These are phyloP conservation scores for Eilema griseolum DNA, from an alignment of 2,888 invertebrate species.

Conservation along the genomic window DNA sequence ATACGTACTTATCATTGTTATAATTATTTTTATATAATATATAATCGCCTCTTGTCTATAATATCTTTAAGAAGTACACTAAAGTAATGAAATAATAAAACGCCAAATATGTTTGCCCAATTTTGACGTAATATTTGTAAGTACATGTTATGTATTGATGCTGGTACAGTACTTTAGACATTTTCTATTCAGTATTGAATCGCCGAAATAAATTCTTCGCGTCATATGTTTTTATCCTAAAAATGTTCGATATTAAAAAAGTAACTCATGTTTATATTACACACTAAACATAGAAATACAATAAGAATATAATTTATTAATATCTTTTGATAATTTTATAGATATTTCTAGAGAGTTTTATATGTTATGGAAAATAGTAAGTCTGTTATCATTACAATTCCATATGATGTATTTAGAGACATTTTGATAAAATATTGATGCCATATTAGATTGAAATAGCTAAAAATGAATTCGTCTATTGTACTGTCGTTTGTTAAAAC, in stretches of 20 bases:
- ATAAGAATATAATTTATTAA: background rate
- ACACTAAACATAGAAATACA: background rate
- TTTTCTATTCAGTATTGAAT: conserved; percentile 7
- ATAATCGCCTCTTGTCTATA: background rate
- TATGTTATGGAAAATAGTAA: background rate
- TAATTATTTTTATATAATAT: background rate
- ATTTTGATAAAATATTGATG: conserved; percentile 26
- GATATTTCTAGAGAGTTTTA: background rate
- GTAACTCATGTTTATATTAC: background rate
- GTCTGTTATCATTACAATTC: background rate
- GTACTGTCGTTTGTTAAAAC: conserved; percentile 20
- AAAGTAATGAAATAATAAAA: conserved; percentile 21
- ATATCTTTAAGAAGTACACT: conserved; percentile 31
- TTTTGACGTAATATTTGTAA: conserved; percentile 22
- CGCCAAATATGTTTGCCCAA: conserved; percentile 35
- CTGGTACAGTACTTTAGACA: conserved; percentile 29
- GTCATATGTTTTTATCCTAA: background rate
- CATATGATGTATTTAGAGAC: background rate
- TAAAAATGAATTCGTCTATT: conserved; percentile 27
- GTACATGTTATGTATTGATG: conserved; percentile 9
- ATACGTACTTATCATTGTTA: background rate
- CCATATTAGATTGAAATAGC: conserved; percentile 38
- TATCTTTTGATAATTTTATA: background rate
- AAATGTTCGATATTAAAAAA: background rate
- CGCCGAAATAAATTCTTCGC: background rate